Base-by-base conservation (phyloP, 2,888 invertebrate genomes). In the Philereme vetulata region DNA sequence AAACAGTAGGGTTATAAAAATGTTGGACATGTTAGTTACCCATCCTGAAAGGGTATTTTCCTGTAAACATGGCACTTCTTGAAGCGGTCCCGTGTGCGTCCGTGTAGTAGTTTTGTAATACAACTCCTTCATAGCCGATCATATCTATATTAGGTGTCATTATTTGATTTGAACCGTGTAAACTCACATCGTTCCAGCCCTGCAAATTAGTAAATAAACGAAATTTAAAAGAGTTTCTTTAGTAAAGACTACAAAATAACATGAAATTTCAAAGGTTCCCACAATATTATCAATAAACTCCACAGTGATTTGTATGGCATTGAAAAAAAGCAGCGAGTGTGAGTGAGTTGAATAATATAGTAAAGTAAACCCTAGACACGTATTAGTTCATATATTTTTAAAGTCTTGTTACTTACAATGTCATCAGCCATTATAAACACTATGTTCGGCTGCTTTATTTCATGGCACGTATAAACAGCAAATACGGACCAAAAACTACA, bases 131-230 rank as follows among this genome's bases (percentile, higher is more conserved):
- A 82, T 95, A 96, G 0, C 95, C 97, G 59, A 98, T 80, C 7
- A 95, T 94, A 85, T 98, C 97, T 58, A 98, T 96, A 81, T 98
- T 97, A 0, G 97, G 97, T 0, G 97, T 97, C 59, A 96, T 94
- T 74, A 97, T 96, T 86, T 97, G 95, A 73, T 95, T 92, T 0
- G 95, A 95, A 0, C 97, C 97, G 74, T 97, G 97, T 77, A 96
- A 97, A 71, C 97, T 95, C 7, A 97, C 95, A 81, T 97, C 97
- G 76, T 96, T 95, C 95, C 96, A 97, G 6, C 97, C 97, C 97
- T 97, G 82, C 38, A 83, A 83, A 65, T 66, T 78, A 66, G 70
- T 57, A 67, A 52, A 38, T n/a, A 47, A 4, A 43, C 34, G 6
- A 1, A n/a, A 42, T 21, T 21, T 21, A 21, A 21, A 21, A 21